Evolutionary conservation across 2,797 vertebrate species (phyloP).

Genomic region (Threskiornis aethiopicus): DNA sequence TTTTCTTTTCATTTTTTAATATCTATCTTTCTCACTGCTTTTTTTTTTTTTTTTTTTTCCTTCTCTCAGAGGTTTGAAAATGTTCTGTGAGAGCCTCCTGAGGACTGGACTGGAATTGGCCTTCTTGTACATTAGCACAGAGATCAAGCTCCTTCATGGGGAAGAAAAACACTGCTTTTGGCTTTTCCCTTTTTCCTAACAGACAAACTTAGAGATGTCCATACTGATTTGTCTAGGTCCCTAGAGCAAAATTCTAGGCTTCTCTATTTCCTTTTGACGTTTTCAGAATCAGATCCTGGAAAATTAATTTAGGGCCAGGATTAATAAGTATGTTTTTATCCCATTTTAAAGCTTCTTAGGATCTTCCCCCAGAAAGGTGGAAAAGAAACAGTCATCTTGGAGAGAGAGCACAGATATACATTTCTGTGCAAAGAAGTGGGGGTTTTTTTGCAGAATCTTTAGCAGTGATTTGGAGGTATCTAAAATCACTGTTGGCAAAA

Average conservation of each 20-base stretch:
- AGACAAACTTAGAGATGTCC: neutral
- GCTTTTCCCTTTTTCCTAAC: neutral
- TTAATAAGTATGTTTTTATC: neutral
- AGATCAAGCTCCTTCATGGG: neutral
- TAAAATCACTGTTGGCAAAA: neutral
- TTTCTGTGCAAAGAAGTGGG: neutral
- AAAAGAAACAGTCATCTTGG: neutral
- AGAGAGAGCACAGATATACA: neutral
- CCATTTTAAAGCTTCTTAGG: neutral
- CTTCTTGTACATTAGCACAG: neutral
- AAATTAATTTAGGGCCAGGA: neutral
- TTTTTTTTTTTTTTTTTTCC: neutral
- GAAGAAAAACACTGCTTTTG: neutral
- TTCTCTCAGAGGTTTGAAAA: neutral
- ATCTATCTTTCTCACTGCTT: neutral
- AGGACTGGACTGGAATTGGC: neutral
- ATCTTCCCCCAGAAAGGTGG: neutral
- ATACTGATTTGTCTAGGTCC: neutral
- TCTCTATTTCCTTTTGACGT: neutral
- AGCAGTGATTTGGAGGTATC: neutral
- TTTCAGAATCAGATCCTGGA: neutral
- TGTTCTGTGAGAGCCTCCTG: conserved; percentile 2
- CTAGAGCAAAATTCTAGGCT: neutral
- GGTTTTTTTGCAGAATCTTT: neutral
- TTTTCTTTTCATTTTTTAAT: neutral